Conservation (phyloP, 2,888 invertebrate species). For the Volucella bombylans region DNA sequence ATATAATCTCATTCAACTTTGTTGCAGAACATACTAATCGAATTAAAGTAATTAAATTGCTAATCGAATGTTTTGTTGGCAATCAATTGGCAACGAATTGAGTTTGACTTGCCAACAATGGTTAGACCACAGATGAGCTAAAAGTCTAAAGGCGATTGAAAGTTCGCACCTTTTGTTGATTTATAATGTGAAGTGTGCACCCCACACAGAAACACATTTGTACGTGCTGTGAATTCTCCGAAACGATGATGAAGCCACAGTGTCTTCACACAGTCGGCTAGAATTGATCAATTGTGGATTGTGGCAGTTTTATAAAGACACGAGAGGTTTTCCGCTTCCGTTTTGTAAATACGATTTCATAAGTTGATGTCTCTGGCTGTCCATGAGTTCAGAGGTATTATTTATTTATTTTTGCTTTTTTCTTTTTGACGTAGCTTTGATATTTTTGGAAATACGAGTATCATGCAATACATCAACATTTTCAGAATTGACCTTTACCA, state of each 20-base stretch:
- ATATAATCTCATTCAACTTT: too few species aligned
- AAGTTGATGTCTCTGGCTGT: too few species aligned
- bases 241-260: background rate
- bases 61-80: conserved; percentile 62
- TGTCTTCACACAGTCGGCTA: background rate
- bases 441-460: too few species aligned
- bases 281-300: background rate
- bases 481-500: too few species aligned
- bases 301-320: conserved; percentile 22
- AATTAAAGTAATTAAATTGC: conserved; percentile 61
- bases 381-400: too few species aligned
- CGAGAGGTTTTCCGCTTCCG: conserved; percentile 24
- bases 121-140: conserved; percentile 45
- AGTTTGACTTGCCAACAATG: conserved; percentile 46
- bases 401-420: too few species aligned
- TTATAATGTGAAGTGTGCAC: conserved; percentile 37
- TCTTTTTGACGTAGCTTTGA: too few species aligned
- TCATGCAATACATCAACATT: too few species aligned
- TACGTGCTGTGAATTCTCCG: conserved; percentile 18
- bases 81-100: conserved; percentile 37
- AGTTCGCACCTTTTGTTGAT: conserved; percentile 55
- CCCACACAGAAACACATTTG: conserved; percentile 8
- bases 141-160: conserved; percentile 47
- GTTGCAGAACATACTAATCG: conserved; percentile 35
- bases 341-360: background rate